Conservation (phyloP, 2,113 vertebrate species). For the Sinocyclocheilus anophthalmus region DNA sequence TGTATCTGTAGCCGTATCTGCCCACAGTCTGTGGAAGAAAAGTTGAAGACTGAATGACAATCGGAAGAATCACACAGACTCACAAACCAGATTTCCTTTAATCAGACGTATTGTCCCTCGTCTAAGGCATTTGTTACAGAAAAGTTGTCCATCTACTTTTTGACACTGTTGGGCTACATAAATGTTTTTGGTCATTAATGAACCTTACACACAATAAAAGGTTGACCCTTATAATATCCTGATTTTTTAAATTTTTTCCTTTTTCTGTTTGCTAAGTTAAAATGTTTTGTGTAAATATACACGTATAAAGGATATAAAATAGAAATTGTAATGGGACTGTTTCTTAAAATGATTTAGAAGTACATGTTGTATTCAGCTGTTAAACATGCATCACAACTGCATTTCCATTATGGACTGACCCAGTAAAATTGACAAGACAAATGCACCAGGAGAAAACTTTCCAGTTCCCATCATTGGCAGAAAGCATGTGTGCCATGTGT, state of each 20-base stretch:
- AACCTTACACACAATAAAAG: conserved; percentile 63
- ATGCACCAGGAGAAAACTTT: background rate
- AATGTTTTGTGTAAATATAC: conserved; percentile 62
- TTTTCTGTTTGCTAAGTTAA: conserved; percentile 38
- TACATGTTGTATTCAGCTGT: conserved; percentile 50
- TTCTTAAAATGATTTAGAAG: conserved; percentile 38
- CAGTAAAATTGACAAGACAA: conserved; percentile 10
- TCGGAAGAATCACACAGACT: conserved; percentile 47
- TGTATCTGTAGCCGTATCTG: background rate
- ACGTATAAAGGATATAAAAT: conserved; percentile 57
- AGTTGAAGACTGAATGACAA: background rate
- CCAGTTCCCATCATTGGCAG: background rate
- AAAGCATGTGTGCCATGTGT: background rate
- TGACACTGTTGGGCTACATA: conserved; percentile 76
- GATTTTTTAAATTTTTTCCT: conserved; percentile 40
- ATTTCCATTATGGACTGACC: conserved; percentile 7
- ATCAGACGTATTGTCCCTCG: conserved; percentile 75
- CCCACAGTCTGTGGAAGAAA: background rate
- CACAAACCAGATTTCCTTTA: conserved; percentile 72
- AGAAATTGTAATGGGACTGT: conserved; percentile 51
- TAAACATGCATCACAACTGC: conserved; percentile 62
- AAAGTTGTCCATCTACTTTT: conserved; percentile 70
- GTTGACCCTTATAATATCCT: conserved; percentile 65
- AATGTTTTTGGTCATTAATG: conserved; percentile 79
- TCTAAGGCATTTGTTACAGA: conserved; percentile 77